Evolutionary conservation across 2,888 invertebrate genomes (phyloP).

Genomic region (Hyalella azteca): DNA sequence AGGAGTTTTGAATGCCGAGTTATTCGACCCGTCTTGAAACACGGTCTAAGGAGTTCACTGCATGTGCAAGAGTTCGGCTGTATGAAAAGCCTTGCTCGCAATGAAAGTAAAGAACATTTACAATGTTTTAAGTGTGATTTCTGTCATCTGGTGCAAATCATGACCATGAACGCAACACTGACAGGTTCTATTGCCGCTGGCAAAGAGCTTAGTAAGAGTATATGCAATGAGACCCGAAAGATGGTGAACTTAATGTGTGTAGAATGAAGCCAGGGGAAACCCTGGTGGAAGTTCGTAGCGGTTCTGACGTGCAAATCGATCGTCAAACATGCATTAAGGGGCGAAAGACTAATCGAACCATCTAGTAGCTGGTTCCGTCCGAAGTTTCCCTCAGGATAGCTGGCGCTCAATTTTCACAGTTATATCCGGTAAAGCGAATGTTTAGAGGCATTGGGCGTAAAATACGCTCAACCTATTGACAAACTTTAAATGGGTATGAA

Average conservation of each 20-base stretch:
- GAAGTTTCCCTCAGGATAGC: slow-evolving; percentile 80
- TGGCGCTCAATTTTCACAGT: slow-evolving; percentile 67
- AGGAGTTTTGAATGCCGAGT: slow-evolving; percentile 60
- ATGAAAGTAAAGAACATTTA: slow-evolving; percentile 70
- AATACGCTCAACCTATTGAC: slow-evolving; percentile 77
- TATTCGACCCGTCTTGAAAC: slow-evolving; percentile 78
- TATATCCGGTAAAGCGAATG: slow-evolving; percentile 78
- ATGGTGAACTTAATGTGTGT: slow-evolving; percentile 77
- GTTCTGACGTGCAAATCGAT: slow-evolving; percentile 82
- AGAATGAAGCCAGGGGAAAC: slow-evolving; percentile 75
- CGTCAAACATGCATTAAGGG: slow-evolving; percentile 77
- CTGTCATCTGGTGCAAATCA: too few relatives aligned
- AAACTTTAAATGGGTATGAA: slow-evolving; percentile 79
- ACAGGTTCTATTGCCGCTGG: slow-evolving; percentile 61
- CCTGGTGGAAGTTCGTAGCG: slow-evolving; percentile 76
- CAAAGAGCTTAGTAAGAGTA: slow-evolving; percentile 68
- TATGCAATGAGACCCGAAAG: slow-evolving; percentile 75
- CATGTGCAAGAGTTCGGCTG: slow-evolving; percentile 74
- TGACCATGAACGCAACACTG: slow-evolving; percentile 68
- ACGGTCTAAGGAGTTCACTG: slow-evolving; percentile 78
- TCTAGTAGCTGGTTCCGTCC: slow-evolving; percentile 79
- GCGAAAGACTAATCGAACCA: slow-evolving; percentile 74
- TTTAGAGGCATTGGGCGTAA: slow-evolving; percentile 75
- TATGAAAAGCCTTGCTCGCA: slow-evolving; percentile 71
- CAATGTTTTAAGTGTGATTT: too few relatives aligned